Evolutionary conservation across 2,888 invertebrate genomes (phyloP).

Genomic region (Chesias legatella): DNA sequence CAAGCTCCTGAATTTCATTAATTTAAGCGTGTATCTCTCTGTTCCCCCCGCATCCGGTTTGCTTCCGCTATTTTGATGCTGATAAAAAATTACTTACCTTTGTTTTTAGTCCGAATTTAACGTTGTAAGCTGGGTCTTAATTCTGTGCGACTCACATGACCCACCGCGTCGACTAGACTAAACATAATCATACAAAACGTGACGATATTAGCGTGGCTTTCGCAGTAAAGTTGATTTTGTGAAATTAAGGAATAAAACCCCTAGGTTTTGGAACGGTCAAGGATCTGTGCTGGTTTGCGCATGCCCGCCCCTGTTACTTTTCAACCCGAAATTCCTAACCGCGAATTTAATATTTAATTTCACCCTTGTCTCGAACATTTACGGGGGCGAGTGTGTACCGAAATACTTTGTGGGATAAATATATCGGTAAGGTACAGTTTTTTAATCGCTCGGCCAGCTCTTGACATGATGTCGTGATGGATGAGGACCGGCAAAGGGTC

Average conservation of each 20-base stretch:
- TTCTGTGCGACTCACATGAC: too few relatives aligned
- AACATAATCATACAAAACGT: too few relatives aligned
- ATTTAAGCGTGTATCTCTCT: conserved; percentile 36
- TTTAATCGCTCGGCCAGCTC: conserved; percentile 73
- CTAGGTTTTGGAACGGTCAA: conserved; percentile 50
- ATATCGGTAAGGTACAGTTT: conserved; percentile 67
- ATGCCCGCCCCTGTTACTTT: conserved; percentile 64
- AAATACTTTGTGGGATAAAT: conserved; percentile 56
- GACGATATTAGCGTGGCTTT: too few relatives aligned
- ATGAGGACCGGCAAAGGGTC: conserved; percentile 64
- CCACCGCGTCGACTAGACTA: too few relatives aligned
- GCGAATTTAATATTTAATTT: conserved; percentile 79
- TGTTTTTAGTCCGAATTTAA: conserved; percentile 62
- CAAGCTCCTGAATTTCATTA: conserved; percentile 42
- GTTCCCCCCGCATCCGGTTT: conserved; percentile 33
- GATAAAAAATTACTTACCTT: conserved; percentile 64
- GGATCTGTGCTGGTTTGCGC: conserved; percentile 54
- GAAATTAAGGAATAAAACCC: too few relatives aligned
- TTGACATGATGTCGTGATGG: conserved; percentile 74
- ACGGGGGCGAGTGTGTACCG: conserved; percentile 59
- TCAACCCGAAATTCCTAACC: conserved; percentile 75
- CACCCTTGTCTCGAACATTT: conserved; percentile 79
- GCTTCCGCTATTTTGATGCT: conserved; percentile 43
- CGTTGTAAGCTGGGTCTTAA: conserved; percentile 44
- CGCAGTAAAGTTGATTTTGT: too few relatives aligned